Conservation (phyloP, 1,140 invertebrate species). For the Fopius arisanus region DNA sequence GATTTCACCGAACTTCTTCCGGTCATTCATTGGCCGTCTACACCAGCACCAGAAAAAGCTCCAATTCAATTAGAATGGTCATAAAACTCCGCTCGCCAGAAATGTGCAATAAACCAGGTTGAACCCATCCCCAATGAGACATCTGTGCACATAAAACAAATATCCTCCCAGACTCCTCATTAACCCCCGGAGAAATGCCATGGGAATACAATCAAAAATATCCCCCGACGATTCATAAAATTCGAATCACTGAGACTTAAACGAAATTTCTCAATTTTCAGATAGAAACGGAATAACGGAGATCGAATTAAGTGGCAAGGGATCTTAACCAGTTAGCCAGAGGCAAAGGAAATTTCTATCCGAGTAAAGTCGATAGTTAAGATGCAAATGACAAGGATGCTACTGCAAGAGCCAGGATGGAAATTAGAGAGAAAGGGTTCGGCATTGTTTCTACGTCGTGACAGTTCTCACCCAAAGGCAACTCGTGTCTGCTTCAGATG, state of each 20-base stretch:
- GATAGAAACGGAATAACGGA: background rate
- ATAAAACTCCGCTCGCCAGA: too few relatives aligned
- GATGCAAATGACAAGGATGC: conserved; percentile 52
- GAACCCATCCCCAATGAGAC: background rate
- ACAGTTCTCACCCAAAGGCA: conserved; percentile 51
- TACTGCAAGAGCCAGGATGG: conserved; percentile 63
- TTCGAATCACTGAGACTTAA: background rate
- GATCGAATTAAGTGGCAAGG: background rate
- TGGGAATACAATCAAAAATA: background rate
- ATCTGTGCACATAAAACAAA: background rate
- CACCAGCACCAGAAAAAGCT: too few relatives aligned
- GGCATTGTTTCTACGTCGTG: conserved; percentile 57
- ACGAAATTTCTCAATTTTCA: background rate
- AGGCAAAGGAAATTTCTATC: background rate
- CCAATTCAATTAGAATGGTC: too few relatives aligned
- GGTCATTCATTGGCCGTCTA: too few relatives aligned
- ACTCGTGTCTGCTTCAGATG: conserved; percentile 62
- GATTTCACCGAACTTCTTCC: too few relatives aligned
- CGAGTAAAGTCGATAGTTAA: background rate
- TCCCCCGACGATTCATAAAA: too few relatives aligned
- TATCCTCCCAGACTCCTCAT: background rate
- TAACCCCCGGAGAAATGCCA: background rate
- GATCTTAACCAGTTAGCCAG: background rate
- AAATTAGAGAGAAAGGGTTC: conserved; percentile 63
- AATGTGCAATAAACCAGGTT: background rate